Percentiles rank a stretch among this genome's conserved stretches.
These are phyloP conservation scores for Pyxicephalus adspersus DNA, from an alignment of 2,113 vertebrate genomes.

Conservation along the genomic window DNA sequence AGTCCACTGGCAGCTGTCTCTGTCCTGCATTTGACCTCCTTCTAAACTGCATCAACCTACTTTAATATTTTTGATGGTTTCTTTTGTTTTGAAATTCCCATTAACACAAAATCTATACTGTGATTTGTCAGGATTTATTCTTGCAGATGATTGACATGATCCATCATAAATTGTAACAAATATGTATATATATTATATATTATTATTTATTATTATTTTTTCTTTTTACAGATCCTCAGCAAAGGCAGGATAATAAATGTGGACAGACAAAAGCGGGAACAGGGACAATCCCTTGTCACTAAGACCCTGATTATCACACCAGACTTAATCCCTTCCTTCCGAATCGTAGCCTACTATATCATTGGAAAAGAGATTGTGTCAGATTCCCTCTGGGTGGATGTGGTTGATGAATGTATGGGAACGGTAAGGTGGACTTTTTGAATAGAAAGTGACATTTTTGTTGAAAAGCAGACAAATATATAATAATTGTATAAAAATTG, in stretches of 20 bases:
- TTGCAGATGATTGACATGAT: background rate
- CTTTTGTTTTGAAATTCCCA: background rate
- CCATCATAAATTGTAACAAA: background rate
- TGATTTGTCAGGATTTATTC: background rate
- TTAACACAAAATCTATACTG: background rate
- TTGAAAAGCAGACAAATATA: background rate
- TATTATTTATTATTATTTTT: too few relatives aligned
- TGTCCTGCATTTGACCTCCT: background rate
- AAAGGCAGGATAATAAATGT: slow-evolving; percentile 69
- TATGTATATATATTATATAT: too few relatives aligned
- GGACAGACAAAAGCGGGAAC: background rate
- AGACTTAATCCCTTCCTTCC: slow-evolving; percentile 78
- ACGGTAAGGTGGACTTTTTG: slow-evolving; percentile 68
- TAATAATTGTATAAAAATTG: background rate
- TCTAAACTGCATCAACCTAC: too few relatives aligned
- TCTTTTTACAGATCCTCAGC: background rate
- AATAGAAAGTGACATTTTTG: background rate
- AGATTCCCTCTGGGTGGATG: slow-evolving; percentile 84
- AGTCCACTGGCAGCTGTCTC: too few relatives aligned
- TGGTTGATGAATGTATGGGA: slow-evolving; percentile 80
- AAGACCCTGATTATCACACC: slow-evolving; percentile 62
- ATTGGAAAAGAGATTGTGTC: slow-evolving; percentile 80
- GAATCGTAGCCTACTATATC: slow-evolving; percentile 82
- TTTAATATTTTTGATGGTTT: background rate
- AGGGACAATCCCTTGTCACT: slow-evolving; percentile 58